A percentile compares a stretch with the other conserved stretches of the same genome.
Evolutionary conservation across 2,797 vertebrate species (phyloP).

Genomic region (Mionectes olivaceus): DNA sequence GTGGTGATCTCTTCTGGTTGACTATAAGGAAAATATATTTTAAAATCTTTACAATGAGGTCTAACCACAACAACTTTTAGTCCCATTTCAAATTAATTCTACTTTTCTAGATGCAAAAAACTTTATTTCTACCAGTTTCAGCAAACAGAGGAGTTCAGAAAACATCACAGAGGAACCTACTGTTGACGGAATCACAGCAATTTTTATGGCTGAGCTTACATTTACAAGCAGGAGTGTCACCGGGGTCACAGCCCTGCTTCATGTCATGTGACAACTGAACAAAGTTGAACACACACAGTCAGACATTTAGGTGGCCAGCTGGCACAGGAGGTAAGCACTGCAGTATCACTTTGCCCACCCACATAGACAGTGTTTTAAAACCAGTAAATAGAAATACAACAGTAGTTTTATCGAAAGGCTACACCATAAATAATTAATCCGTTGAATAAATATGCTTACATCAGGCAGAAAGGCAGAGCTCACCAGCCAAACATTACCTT

Average conservation of each 20-base stretch:
- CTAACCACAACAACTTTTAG: background rate
- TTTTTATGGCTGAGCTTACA: slow-evolving; percentile 79
- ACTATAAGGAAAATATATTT: background rate
- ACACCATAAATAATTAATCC: slow-evolving; percentile 68
- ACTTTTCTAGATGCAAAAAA: background rate
- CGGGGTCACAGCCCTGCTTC: slow-evolving; percentile 79
- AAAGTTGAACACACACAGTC: slow-evolving; percentile 75
- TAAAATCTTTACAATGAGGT: background rate
- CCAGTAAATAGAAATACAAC: slow-evolving; percentile 58
- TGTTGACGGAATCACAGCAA: slow-evolving; percentile 74
- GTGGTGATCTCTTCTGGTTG: background rate
- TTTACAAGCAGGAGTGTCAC: slow-evolving; percentile 79
- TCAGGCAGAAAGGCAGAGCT: slow-evolving; percentile 17
- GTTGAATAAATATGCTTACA: slow-evolving; percentile 46
- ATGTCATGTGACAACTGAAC: slow-evolving; percentile 69
- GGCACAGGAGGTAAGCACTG: slow-evolving; percentile 55
- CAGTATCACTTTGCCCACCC: slow-evolving; percentile 76
- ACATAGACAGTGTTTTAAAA: slow-evolving; percentile 53
- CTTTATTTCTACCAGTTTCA: background rate
- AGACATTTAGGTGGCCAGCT: slow-evolving; percentile 76
- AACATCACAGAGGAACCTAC: slow-evolving; percentile 40
- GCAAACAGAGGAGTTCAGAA: slow-evolving; percentile 58
- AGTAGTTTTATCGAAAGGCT: slow-evolving; percentile 66
- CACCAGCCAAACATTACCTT: slow-evolving; percentile 5
- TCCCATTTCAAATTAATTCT: background rate